These are phyloP conservation scores for Pentalonia nigronervosa DNA, from an alignment of 1,140 invertebrate genomes.

Conservation along the genomic window DNA sequence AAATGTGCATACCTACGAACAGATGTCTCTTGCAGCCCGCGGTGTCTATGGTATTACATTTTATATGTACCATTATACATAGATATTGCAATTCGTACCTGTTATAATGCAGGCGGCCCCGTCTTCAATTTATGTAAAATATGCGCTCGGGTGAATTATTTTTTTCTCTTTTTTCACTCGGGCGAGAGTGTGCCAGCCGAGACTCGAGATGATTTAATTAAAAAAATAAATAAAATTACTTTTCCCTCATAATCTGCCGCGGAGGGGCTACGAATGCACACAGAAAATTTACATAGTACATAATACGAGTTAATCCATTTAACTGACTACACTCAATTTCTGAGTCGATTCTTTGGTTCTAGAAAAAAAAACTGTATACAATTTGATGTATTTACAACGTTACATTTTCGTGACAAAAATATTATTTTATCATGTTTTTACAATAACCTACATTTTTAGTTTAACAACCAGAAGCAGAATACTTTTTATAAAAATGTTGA, in stretches of 20 bases:
- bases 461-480: not conserved
- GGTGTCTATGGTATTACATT: not conserved
- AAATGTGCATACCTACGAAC: not conserved
- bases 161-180: not conserved
- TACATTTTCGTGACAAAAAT: not conserved
- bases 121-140: not conserved
- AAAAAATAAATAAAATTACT: not conserved
- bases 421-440: not conserved
- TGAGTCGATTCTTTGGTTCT: not conserved
- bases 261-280: not conserved
- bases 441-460: not conserved
- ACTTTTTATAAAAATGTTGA: not conserved
- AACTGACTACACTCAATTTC: not conserved
- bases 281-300: not conserved
- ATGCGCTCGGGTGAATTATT: not conserved
- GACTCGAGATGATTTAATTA: not conserved
- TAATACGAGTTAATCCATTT: not conserved
- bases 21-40: not conserved
- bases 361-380: not conserved
- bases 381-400: not conserved
- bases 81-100: not conserved
- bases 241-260: not conserved
- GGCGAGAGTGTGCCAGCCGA: not conserved
- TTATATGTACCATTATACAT: not conserved
- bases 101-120: not conserved